Evolutionary conservation across 2,797 vertebrate genomes (phyloP).

Genomic region (Sebastes oblongus): DNA sequence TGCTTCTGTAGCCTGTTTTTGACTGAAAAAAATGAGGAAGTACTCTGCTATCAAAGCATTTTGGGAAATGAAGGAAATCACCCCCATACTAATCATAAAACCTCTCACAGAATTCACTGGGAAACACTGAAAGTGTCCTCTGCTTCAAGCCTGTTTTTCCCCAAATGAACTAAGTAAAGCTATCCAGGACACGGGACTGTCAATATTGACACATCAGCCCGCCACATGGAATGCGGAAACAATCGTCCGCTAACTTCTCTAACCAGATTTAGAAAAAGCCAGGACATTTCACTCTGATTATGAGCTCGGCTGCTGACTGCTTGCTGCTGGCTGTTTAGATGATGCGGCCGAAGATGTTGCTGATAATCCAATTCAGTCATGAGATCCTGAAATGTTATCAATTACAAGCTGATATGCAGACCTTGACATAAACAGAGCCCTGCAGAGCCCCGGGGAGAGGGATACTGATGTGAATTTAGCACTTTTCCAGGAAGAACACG

Average conservation of each 20-base stretch:
- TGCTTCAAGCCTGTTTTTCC: constrained; percentile 5
- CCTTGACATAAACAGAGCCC: constrained; percentile 6
- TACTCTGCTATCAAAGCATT: not conserved
- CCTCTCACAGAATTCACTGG: not conserved
- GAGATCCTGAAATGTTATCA: constrained; percentile 52
- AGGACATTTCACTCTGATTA: constrained; percentile 50
- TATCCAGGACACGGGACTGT: constrained; percentile 46
- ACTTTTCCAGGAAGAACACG: not conserved
- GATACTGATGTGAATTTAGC: not conserved
- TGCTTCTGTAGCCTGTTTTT: not conserved
- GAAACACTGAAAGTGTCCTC: not conserved
- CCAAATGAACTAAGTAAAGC: constrained; percentile 22
- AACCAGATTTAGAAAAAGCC: constrained; percentile 53
- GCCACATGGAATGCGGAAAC: constrained; percentile 51
- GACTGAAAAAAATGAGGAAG: not conserved
- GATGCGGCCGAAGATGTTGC: constrained; percentile 7
- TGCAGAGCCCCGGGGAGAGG: fast-evolving
- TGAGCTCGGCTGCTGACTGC: constrained; percentile 18
- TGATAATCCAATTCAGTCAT: constrained; percentile 64
- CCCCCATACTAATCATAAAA: not conserved
- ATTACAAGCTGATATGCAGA: constrained; percentile 18
- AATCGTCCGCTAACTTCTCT: constrained; percentile 29
- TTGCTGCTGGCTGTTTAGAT: constrained; percentile 16
- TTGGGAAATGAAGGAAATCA: too few relatives aligned
- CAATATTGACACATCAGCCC: constrained; percentile 59